phyloP scores from a whole-genome alignment of 2,113 vertebrate species.

The Indicator maculatus region DNA sequence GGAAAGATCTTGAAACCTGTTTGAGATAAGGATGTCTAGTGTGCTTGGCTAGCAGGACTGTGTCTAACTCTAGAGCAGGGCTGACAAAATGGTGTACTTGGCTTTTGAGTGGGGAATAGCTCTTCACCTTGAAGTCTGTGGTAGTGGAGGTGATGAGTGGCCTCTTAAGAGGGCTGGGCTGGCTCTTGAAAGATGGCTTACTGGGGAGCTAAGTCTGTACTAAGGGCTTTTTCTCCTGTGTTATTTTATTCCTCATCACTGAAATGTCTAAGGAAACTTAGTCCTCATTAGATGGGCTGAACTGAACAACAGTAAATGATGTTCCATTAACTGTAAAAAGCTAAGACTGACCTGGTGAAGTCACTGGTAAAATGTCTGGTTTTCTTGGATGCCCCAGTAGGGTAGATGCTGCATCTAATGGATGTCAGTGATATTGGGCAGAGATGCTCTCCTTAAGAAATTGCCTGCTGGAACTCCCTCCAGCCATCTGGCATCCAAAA shows the following conservation, averaged over 20 bases:
- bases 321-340: not conserved
- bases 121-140: not conserved
- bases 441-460: slow-evolving; percentile 17
- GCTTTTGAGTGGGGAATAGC: not conserved
- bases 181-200: no score
- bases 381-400: slow-evolving; percentile 34
- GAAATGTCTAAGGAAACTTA: not conserved
- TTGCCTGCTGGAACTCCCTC: slow-evolving; percentile 42
- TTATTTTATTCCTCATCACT: not conserved
- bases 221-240: not conserved
- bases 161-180: not conserved
- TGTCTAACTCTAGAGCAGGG: not conserved
- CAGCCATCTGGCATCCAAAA: slow-evolving; percentile 49
- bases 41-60: not conserved
- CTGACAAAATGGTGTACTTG: not conserved
- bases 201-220: not conserved
- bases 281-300: not conserved
- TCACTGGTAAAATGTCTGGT: not conserved
- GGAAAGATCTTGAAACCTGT: not conserved
- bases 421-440: not conserved
- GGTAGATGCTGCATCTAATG: not conserved
- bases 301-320: not conserved
- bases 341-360: not conserved
- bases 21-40: not conserved
- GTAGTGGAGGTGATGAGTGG: fast-evolving